These are phyloP conservation scores for Chaetodon trifascialis DNA, from an alignment of 2,113 vertebrate species.

Conservation along the genomic window DNA sequence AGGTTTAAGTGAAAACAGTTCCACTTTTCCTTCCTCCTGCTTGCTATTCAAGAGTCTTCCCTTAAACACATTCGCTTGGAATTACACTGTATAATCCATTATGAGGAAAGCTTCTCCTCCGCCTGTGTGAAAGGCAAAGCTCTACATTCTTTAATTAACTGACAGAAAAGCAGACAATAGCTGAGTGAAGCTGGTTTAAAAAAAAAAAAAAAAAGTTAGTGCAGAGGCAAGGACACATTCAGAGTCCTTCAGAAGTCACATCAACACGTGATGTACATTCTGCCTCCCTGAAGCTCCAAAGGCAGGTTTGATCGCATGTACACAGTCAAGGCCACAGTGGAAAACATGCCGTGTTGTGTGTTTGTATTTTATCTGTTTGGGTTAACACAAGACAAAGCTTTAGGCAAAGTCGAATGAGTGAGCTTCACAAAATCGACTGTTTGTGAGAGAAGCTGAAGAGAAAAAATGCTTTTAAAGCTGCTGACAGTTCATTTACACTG, in stretches of 20 bases:
- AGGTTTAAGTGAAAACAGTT: constrained; percentile 37
- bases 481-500: neutral
- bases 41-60: constrained; percentile 39
- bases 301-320: neutral
- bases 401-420: neutral
- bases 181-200: constrained; percentile 11
- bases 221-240: constrained; percentile 26
- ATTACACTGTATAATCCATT: constrained; percentile 39
- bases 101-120: constrained; percentile 11
- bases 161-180: constrained; percentile 33
- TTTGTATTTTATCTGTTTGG: constrained; percentile 14
- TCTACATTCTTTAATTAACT: constrained; percentile 8
- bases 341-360: neutral
- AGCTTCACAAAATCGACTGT: neutral
- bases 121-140: constrained; percentile 32
- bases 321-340: neutral
- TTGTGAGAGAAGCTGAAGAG: neutral
- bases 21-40: constrained; percentile 5
- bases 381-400: constrained; percentile 11
- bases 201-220: neutral
- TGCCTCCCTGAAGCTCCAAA: neutral
- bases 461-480: neutral
- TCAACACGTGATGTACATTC: neutral
- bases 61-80: constrained; percentile 33
- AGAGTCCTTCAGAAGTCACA: constrained; percentile 17